Conservation (phyloP, 2,888 invertebrate genomes). For the Drosophila siamana region DNA sequence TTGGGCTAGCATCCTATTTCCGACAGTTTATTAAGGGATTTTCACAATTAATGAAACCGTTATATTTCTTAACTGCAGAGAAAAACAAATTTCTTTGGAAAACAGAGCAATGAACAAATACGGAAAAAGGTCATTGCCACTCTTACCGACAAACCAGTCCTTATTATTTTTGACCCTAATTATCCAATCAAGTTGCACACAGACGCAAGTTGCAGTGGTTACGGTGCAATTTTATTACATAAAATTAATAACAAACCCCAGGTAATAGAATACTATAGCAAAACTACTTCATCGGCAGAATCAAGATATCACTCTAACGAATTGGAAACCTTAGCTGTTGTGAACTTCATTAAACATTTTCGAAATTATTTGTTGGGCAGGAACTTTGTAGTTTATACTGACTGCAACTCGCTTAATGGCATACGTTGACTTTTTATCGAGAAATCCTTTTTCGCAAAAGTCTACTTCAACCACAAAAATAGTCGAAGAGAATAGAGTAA, state of each 20-base stretch:
- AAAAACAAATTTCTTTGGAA: slow-evolving; percentile 28
- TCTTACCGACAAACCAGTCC: slow-evolving; percentile 5
- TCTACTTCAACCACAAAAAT: no score
- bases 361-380: slow-evolving; percentile 44
- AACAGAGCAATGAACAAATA: slow-evolving; percentile 12
- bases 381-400: slow-evolving; percentile 3
- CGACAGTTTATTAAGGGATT: slow-evolving; percentile 27
- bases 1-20: slow-evolving; percentile 16
- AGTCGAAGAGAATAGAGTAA: no score
- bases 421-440: no score
- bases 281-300: slow-evolving; percentile 7
- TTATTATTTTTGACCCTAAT: not conserved
- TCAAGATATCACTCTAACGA: slow-evolving; percentile 11
- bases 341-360: slow-evolving; percentile 51
- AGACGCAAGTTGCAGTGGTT: slow-evolving; percentile 18
- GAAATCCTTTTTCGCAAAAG: no score
- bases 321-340: slow-evolving; percentile 44
- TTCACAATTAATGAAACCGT: slow-evolving; percentile 21
- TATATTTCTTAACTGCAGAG: slow-evolving; percentile 24
- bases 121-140: slow-evolving; percentile 1
- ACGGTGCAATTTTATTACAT: slow-evolving; percentile 26
- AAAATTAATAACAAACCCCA: slow-evolving; percentile 26
- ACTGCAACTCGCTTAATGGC: no score
- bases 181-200: slow-evolving; percentile 6
- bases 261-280: slow-evolving; percentile 19